Evolutionary conservation across 2,888 invertebrate species (phyloP).

Genomic region (Chrysomela aeneicollis): DNA sequence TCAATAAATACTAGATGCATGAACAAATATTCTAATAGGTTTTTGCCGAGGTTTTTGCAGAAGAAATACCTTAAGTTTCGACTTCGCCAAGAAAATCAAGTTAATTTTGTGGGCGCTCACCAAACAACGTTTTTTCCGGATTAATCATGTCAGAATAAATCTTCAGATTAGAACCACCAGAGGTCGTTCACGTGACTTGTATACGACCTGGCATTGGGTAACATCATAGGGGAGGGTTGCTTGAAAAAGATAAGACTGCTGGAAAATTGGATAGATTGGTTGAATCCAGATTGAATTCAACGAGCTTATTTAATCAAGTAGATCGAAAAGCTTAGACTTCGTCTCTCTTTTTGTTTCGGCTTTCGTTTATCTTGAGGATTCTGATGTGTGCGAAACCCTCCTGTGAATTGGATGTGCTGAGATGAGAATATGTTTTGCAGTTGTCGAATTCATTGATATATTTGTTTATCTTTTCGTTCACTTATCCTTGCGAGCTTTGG

Average conservation of each 20-base stretch:
- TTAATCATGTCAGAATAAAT: slow-evolving; percentile 53
- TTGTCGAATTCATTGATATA: slow-evolving; percentile 37
- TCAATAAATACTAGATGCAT: too few relatives aligned
- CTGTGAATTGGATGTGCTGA: slow-evolving; percentile 32
- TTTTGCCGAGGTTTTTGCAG: too few relatives aligned
- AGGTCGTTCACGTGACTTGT: slow-evolving; percentile 55
- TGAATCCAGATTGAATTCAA: slow-evolving; percentile 60
- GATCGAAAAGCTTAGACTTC: slow-evolving; percentile 44
- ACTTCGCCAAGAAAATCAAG: slow-evolving; percentile 24
- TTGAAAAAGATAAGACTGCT: slow-evolving; percentile 59
- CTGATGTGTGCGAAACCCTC: slow-evolving; percentile 45
- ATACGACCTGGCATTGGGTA: slow-evolving; percentile 55
- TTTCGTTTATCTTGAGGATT: slow-evolving; percentile 66
- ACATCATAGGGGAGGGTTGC: slow-evolving; percentile 57
- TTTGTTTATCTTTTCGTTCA: slow-evolving; percentile 11
- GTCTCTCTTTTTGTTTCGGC: slow-evolving; percentile 33
- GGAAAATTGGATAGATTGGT: slow-evolving; percentile 61
- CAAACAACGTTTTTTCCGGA: slow-evolving; percentile 33
- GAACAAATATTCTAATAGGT: too few relatives aligned
- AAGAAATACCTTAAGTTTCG: too few relatives aligned
- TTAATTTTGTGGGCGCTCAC: slow-evolving; percentile 33
- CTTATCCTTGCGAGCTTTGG: background rate
- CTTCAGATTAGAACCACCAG: slow-evolving; percentile 41
- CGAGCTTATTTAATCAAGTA: slow-evolving; percentile 59
- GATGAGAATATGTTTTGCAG: slow-evolving; percentile 39